phyloP scores from a whole-genome alignment of 2,797 vertebrate genomes.

The Masticophis lateralis region DNA sequence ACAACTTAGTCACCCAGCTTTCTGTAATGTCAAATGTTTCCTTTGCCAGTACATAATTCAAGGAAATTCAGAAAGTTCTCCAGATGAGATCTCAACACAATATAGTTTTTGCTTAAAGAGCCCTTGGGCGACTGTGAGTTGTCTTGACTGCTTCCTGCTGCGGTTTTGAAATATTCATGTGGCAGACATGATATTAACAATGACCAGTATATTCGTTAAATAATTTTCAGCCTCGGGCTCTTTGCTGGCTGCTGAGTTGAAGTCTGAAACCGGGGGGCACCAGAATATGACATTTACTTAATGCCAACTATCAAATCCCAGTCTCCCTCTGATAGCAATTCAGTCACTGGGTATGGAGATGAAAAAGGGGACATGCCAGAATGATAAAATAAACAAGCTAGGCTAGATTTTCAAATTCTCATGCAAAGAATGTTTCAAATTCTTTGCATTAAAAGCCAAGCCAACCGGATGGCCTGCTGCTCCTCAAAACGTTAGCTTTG shows the following conservation, averaged over 20 bases:
- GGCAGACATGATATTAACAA: background rate
- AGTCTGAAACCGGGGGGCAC: slow-evolving; percentile 9
- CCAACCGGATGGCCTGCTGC: background rate
- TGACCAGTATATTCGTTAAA: background rate
- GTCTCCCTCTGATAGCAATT: background rate
- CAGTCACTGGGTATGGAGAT: background rate
- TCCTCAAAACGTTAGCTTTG: background rate
- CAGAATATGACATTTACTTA: slow-evolving; percentile 22
- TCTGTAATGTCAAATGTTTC: background rate
- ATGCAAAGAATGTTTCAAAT: background rate
- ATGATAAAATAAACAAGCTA: background rate
- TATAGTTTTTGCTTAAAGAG: slow-evolving; percentile 1
- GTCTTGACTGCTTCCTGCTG: slow-evolving; percentile 6
- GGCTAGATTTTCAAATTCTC: background rate
- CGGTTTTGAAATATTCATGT: background rate
- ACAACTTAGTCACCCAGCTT: background rate
- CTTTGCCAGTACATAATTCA: background rate
- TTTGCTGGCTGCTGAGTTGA: slow-evolving; percentile 10
- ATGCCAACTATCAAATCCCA: background rate
- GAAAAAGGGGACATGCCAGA: background rate
- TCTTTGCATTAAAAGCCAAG: background rate
- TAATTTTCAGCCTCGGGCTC: background rate
- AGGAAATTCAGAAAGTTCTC: slow-evolving; percentile 8
- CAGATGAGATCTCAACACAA: slow-evolving; percentile 24
- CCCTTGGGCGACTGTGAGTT: background rate